Percentiles rank a stretch among this genome's conserved stretches.
Evolutionary conservation across 2,113 vertebrate genomes (phyloP).

Genomic region (Dicentrarchus labrax): DNA sequence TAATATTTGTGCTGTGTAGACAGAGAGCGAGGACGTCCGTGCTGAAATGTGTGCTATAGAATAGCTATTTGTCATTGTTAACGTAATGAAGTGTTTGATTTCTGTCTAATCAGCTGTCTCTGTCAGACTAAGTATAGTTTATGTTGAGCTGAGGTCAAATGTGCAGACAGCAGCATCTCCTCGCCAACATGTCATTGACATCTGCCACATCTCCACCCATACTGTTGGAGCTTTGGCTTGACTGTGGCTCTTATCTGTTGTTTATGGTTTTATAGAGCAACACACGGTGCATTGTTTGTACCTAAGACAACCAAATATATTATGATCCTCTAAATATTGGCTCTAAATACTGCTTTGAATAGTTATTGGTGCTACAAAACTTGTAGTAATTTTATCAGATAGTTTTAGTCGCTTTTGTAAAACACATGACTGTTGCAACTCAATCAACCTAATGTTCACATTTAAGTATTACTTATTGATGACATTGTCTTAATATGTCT

Average conservation of each 20-base stretch:
- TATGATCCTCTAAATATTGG: neutral
- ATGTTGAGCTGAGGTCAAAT: slow-evolving; percentile 28
- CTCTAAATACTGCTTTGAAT: neutral
- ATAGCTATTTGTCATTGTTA: slow-evolving; percentile 33
- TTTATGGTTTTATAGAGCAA: neutral
- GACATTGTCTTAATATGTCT: neutral
- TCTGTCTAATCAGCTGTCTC: slow-evolving; percentile 38
- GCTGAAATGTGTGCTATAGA: slow-evolving; percentile 8
- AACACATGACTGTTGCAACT: neutral
- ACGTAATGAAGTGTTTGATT: slow-evolving; percentile 32
- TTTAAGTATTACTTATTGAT: neutral
- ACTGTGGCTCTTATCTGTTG: neutral
- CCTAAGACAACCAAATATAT: neutral
- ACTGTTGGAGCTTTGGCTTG: neutral
- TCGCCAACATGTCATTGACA: slow-evolving; percentile 47
- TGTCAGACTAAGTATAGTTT: slow-evolving; percentile 42
- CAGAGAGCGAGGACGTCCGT: slow-evolving; percentile 3
- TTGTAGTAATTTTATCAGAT: neutral
- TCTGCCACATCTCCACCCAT: slow-evolving; percentile 5
- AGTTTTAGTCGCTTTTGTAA: neutral
- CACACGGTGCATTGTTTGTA: neutral
- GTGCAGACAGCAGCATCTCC: slow-evolving; percentile 25
- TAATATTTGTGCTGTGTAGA: slow-evolving; percentile 57
- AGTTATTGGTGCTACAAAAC: neutral
- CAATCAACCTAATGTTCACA: neutral